Base-by-base conservation (phyloP, 1,140 invertebrate species). In the Orius insidiosus region DNA sequence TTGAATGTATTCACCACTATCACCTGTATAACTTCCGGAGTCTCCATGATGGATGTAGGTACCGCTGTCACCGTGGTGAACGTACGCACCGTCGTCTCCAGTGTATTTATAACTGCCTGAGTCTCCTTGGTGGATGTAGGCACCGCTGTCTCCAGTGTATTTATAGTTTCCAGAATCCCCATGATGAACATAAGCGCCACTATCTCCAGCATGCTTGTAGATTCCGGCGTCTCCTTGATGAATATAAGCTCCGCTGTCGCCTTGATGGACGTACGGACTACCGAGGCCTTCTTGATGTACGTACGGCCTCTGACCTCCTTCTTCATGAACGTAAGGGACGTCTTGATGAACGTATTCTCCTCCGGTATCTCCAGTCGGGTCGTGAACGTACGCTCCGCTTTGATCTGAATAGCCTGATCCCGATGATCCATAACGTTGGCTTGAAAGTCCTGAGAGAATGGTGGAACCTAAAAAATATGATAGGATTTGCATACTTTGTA, bases 321-420 rank as follows among this genome's bases (percentile, higher is more conserved):
- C 41, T 16, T 48, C 50, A 50, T 58, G 52, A 24, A 24, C 7
- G 24, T 24, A 24, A 4, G 24, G 24, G 24, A 24, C 24, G 24
- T 24, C 24, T 33, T 55, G 54, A 33, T 52, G 47, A 31, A 55
- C 48, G 48, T 63, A 64, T 16, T 58, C 53, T 38, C 61, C 63
- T n/a, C 58, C 58, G 49, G 59, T 55, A 36, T 60, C 49, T 15
- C 49, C 49, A 18, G 44, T 50, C 32, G 49, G 45, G 34, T 50
- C 60, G 35, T 58, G 55, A 24, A 56, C 47, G 33, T 63, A 60
- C 38, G 62, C 61, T 18, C 66, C 65, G 10, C 60, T 59, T 39
- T 62, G 59, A 24, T 35, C 45, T 5, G 30, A 11, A 33, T 19
- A 34, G 32, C 45, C 51, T 16, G 45, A 39, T 19, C 47, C 49